Evolutionary conservation across 2,113 vertebrate genomes (phyloP).

Genomic region (Formicarius rufipectus): DNA sequence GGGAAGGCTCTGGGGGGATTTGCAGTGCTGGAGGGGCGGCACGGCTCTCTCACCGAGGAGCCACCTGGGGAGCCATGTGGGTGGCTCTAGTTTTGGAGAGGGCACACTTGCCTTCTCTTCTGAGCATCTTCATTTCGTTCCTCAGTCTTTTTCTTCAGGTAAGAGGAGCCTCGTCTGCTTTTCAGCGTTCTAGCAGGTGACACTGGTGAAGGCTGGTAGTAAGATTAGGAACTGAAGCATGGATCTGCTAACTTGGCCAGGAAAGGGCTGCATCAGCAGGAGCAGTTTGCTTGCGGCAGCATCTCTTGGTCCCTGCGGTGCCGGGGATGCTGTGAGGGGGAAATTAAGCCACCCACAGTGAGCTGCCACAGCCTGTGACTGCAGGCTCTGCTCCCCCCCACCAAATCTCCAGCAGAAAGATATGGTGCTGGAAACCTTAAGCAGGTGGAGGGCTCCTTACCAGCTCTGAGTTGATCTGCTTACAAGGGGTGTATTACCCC

Average conservation of each 20-base stretch:
- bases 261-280: not conserved
- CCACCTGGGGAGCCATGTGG: fast-evolving
- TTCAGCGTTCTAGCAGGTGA: not conserved
- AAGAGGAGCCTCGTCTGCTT: not conserved
- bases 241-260: not conserved
- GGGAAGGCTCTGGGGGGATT: not conserved
- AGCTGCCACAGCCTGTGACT: not conserved
- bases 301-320: not conserved
- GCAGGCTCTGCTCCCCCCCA: not conserved
- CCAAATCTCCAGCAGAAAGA: not conserved
- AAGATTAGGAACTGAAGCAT: not conserved
- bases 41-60: not conserved
- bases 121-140: not conserved
- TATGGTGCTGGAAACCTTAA: not conserved
- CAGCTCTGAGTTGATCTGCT: not conserved
- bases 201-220: not conserved
- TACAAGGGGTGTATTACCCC: not conserved
- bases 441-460: not conserved
- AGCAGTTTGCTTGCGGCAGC: not conserved
- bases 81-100: not conserved
- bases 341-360: fast-evolving
- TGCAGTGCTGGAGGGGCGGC: not conserved
- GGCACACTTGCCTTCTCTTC: not conserved
- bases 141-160: not conserved
- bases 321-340: not conserved